Base-by-base conservation (phyloP, 1,140 invertebrate genomes). In the Dysdera silvatica region DNA sequence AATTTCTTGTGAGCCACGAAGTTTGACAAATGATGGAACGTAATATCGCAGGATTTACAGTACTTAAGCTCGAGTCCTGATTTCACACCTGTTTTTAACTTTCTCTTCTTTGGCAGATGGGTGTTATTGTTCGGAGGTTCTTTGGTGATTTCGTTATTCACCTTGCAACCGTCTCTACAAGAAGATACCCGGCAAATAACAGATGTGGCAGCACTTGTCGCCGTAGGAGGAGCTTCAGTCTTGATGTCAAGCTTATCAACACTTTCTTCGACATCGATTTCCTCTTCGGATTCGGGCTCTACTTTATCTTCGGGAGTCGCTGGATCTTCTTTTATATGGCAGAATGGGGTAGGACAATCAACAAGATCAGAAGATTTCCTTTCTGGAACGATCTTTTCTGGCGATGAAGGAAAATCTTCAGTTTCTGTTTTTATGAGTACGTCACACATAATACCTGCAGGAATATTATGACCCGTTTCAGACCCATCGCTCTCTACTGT, bases 1-100 rank as follows among this genome's bases (percentile, higher is more conserved):
- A 89, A 95, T 75, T 94, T 92, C 74, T 96, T 96, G 75, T 98
- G 94, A 1, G 92, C 93, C 69, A 94, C 82, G 74, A 89, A 96
- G n/a, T 90, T 91, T 61, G 87, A 85, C 33, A 87, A 80, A 72
- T 93, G 95, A 67, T 87, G 92, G 78, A 97, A 97, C 20, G 87
- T 88, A 70, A 96, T 96, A 79, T 95, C 89, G 77, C 93, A 96
- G 31, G 89, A 87, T 72, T 91, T 89, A 77, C 94, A 98, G 77
- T 95, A 94, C 69, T 91, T 88, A 23, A 24, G 23, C 16, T 59
- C 65, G 14, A 48, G 18, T 18, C 29, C 28, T 1, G 29, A 14
- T 35, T 32, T 51, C 18, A n/a, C n/a, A n/a, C n/a, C n/a, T n/a
- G 16, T 24, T 24, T 51, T 26, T 12, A 37, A 14, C 40, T 12